These are phyloP conservation scores for Formica selysi DNA, from an alignment of 1,140 invertebrate genomes.

Conservation along the genomic window DNA sequence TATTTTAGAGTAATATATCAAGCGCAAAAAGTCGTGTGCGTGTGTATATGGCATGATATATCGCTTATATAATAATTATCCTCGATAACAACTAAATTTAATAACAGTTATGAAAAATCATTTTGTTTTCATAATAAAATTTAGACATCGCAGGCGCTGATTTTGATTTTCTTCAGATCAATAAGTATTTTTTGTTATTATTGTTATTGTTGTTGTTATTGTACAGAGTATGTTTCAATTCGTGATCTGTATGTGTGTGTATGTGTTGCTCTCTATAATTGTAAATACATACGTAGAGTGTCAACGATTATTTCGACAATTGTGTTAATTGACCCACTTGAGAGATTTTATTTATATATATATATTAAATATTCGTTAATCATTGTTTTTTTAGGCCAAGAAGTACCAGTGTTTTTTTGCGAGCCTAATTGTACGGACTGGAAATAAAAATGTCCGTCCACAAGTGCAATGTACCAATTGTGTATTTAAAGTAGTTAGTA, in stretches of 20 bases:
- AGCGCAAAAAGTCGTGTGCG: no score
- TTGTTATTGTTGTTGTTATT: constrained; percentile 79
- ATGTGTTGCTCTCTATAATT: constrained; percentile 80
- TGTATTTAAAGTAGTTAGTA: constrained; percentile 50
- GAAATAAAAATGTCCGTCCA: constrained; percentile 34
- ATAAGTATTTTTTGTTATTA: constrained; percentile 72
- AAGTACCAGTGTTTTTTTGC: constrained; percentile 16
- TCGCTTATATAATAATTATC: constrained; percentile 10
- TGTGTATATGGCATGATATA: background rate
- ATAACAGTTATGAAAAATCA: background rate
- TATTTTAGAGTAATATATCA: background rate
- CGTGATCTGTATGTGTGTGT: constrained; percentile 19
- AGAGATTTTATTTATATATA: constrained; percentile 58
- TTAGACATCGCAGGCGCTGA: constrained; percentile 1
- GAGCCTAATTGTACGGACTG: constrained; percentile 38
- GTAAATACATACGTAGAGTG: constrained; percentile 78
- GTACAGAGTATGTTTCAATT: constrained; percentile 74
- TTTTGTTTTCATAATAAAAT: background rate
- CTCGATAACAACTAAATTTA: background rate
- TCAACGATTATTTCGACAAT: constrained; percentile 29
- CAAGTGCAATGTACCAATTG: constrained; percentile 28
- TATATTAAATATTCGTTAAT: background rate
- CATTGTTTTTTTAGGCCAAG: constrained; percentile 6
- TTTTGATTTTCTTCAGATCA: constrained; percentile 59
- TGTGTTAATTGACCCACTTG: constrained; percentile 27